Evolutionary conservation across 2,888 invertebrate genomes (phyloP), one percentile per base, ranked within the genome.

Genomic region (Orgyia antiqua): DNA sequence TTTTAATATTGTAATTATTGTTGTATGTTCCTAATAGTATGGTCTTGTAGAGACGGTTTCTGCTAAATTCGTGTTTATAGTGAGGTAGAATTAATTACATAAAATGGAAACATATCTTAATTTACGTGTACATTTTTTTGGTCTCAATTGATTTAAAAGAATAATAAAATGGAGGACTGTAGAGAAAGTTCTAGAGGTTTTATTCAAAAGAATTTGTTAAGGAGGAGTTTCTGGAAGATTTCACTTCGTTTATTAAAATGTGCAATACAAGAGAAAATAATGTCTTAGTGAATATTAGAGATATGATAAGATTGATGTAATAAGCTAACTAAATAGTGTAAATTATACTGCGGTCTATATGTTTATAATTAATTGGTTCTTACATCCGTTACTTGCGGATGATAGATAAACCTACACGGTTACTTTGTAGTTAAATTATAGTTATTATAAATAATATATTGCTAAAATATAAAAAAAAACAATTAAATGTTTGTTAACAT

Each of bases 401-500:
- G 59, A 52, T 67, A 56, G 45, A 47, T 54, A 57, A 64, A 68
- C 62, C 69, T 64, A 70, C 51, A 64, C 59, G 64, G 65, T 64
- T 69, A 72, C 61, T 65, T 63, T 60, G 69, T 80, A 84, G 84
- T 73, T 79, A 79, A 83, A 79, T 77, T 75, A 78, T 74, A 79
- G 66, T 76, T 76, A 82, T 74, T 75, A 78, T 67, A 84, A 78
- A 82, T 86, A 86, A 84, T 86, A 86, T 86, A 86, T 86, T 80
- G 73, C 74, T 86, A 79, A 80, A 78, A 59, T 77, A 74, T 70
- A 71, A 69, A 76, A 71, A 4, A 15, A 15, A 15, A 15, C 15
- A 80, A 86, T 76, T 86, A 84, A 84, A 86, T 84, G 84, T 84
- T 84, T 84, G 84, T 86, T 84, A 83, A 84, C 72, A 76, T 58